phyloP scores from a whole-genome alignment of 2,888 invertebrate species.

The Gandaritis pyraliata region DNA sequence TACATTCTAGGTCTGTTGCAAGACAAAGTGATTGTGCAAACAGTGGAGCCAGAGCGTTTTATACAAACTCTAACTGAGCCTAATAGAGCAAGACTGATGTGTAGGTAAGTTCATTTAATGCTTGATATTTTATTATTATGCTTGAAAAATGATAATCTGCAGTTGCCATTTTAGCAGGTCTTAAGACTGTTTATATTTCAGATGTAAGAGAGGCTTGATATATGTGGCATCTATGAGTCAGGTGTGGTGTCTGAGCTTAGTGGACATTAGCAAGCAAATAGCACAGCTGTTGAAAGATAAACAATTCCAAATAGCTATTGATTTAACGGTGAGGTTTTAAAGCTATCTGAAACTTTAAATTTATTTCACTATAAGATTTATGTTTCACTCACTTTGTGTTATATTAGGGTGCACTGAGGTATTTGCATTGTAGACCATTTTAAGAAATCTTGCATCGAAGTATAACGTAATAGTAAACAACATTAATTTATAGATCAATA shows the following conservation, averaged over 20 bases:
- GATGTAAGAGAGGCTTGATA: constrained; percentile 90
- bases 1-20: constrained; percentile 94
- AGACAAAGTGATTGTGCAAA: constrained; percentile 93
- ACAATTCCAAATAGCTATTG: constrained; percentile 96
- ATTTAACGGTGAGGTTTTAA: constrained; percentile 88
- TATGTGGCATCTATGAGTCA: constrained; percentile 95
- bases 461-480: too few relatives aligned
- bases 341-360: too few relatives aligned
- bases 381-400: too few relatives aligned
- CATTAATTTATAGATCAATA: too few relatives aligned
- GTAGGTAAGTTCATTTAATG: constrained; percentile 62
- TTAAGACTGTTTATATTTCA: constrained; percentile 43
- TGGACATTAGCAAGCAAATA: constrained; percentile 93
- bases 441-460: too few relatives aligned
- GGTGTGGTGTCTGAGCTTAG: constrained; percentile 93
- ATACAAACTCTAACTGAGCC: constrained; percentile 93
- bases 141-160: too few relatives aligned
- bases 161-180: too few relatives aligned
- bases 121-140: constrained; percentile 1
- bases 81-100: constrained; percentile 89
- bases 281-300: constrained; percentile 93
- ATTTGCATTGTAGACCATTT: too few relatives aligned
- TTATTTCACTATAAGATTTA: too few relatives aligned
- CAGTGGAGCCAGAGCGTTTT: constrained; percentile 90
- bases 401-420: too few relatives aligned